Evolutionary conservation across 2,797 vertebrate genomes (phyloP), one percentile per base, ranked within the genome.

Genomic region (Sebastes taczanowskii): DNA sequence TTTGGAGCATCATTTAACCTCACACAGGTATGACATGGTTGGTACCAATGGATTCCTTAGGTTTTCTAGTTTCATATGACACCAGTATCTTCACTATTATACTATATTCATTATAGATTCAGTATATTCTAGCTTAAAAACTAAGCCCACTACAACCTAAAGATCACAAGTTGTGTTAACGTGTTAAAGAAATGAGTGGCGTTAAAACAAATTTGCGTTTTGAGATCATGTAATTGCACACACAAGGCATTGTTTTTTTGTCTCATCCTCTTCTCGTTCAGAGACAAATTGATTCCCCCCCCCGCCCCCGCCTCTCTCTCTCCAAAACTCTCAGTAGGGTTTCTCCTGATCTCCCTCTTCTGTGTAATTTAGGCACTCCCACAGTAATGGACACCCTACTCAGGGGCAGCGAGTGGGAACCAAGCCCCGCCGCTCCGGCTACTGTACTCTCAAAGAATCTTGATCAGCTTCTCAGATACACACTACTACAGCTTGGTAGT

Each of bases 301-400:
- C 42, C 4, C 16, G n/a, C n/a, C n/a, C n/a, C n/a, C n/a, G n/a
- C n/a, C n/a, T n/a, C 22, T 11, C 56, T 64, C n/a, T 20, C 60
- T 81, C 67, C 20, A 53, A 84, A 88, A 65, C 74, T 78, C 82
- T 84, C 85, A 65, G 71, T 38, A 4, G 86, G 78, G 75, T 78
- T 88, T 82, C 78, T 82, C 77, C 84, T 70, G 58, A 78, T 86
- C 78, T 88, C 78, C 79, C 80, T 75, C 84, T 75, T 81, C 80
- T 77, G 71, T 87, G 83, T 88, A 88, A 92, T 90, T 89, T 69
- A 73, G 87, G 71, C 88, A 88, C 85, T 92, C 85, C 84, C 71
- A 76, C 84, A 63, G 90, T 90, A 94, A 94, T 90, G 85, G 88
- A 92, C 87, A 91, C 88, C 78, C 80, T 81, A 74, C 84, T 91